Evolutionary conservation across 2,797 vertebrate genomes (phyloP).

Genomic region (Sebastolobus altivelis): DNA sequence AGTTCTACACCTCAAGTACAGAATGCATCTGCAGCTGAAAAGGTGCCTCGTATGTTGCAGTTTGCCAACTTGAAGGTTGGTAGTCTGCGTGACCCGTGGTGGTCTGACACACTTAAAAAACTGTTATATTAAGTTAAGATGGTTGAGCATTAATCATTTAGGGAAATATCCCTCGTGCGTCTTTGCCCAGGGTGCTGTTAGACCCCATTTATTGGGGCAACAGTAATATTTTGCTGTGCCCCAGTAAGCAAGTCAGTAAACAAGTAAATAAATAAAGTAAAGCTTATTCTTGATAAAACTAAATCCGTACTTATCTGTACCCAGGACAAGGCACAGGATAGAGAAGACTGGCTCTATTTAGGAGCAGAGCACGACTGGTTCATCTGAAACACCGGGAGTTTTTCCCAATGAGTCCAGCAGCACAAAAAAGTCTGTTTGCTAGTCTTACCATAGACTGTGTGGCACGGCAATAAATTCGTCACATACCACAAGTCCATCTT

Average conservation of each 20-base stretch:
- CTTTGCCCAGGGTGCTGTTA: conserved; percentile 29
- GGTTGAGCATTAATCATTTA: conserved; percentile 43
- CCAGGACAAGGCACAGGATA: neutral
- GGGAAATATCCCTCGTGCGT: conserved; percentile 2
- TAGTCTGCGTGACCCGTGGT: conserved; percentile 8
- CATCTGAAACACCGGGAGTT: conserved; percentile 12
- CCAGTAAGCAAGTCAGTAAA: conserved; percentile 14
- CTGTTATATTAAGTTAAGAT: conserved; percentile 31
- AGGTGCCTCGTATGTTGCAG: neutral
- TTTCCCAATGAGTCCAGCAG: conserved; percentile 43
- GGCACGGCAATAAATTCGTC: conserved; percentile 30
- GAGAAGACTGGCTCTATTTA: conserved; percentile 9
- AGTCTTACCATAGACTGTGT: conserved; percentile 35
- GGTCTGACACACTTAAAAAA: conserved; percentile 38
- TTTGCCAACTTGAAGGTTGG: neutral
- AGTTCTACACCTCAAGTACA: conserved; percentile 12
- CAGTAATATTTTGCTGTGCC: conserved; percentile 8
- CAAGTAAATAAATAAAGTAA: neutral
- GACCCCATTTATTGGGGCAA: conserved; percentile 25
- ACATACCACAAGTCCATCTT: conserved; percentile 11
- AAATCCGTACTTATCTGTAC: conserved; percentile 4
- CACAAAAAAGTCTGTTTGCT: conserved; percentile 31
- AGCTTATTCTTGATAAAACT: conserved; percentile 5
- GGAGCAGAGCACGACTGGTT: conserved; percentile 19
- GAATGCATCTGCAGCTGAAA: conserved; percentile 11